These are phyloP conservation scores for Drosophila infuscata DNA, from an alignment of 2,888 invertebrate genomes.

Conservation along the genomic window DNA sequence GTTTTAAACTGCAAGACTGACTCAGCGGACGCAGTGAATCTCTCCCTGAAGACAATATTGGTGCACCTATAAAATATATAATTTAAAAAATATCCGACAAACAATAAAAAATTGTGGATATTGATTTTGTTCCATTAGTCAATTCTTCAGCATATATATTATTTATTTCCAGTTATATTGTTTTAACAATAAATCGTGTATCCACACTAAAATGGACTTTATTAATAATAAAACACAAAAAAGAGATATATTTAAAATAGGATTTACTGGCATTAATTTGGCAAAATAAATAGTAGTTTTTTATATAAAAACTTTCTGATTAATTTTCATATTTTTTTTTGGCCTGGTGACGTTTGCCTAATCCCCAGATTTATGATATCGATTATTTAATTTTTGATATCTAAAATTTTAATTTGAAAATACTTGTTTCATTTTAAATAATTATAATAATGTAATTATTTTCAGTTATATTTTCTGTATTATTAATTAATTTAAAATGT, in stretches of 20 bases:
- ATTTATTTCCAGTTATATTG: neutral
- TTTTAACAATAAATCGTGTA: neutral
- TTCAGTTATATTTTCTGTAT: too few species aligned
- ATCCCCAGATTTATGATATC: neutral
- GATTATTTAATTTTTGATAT: neutral
- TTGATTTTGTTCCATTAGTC: too few species aligned
- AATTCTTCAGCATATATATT: neutral
- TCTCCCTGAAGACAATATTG: neutral
- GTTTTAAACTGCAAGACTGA: neutral
- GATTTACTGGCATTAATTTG: accelerated
- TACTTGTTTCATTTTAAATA: neutral
- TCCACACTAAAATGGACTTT: neutral
- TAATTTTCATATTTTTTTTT: neutral
- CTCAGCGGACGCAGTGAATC: neutral
- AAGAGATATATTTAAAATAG: neutral
- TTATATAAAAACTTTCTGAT: neutral
- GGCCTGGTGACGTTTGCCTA: neutral
- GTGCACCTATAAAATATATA: neutral
- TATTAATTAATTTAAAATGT: neutral
- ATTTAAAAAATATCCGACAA: neutral
- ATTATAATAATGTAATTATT: too few species aligned
- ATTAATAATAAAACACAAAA: neutral
- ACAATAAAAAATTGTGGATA: too few species aligned
- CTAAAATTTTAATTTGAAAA: neutral
- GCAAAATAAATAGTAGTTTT: neutral